Percentiles rank a stretch among this genome's conserved stretches.
Conservation (phyloP, 2,113 vertebrate genomes). For the Anthoscopus minutus region DNA sequence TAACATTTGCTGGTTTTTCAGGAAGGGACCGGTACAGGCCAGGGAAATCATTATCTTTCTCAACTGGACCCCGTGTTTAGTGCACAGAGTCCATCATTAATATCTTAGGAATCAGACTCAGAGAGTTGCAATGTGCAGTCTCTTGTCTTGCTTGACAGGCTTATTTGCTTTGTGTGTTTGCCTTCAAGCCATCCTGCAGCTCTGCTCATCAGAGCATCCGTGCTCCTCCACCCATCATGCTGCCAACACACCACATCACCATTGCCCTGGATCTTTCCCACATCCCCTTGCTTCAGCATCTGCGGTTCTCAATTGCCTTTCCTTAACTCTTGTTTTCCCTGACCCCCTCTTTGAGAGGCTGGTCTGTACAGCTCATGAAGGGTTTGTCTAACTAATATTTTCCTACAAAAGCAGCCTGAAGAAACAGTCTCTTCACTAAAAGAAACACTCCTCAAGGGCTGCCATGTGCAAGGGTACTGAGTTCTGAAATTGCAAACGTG, state of each 20-base stretch:
- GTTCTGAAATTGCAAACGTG: background rate
- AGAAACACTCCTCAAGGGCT: background rate
- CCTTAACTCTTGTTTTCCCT: background rate
- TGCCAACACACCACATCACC: background rate
- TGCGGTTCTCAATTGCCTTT: background rate
- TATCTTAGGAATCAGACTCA: background rate
- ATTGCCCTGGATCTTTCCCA: background rate
- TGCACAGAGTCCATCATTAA: background rate
- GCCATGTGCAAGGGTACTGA: background rate
- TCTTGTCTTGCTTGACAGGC: background rate
- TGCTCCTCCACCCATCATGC: background rate
- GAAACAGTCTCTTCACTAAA: background rate
- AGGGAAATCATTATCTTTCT: background rate
- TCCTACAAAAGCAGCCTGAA: background rate
- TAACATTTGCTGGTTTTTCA: background rate
- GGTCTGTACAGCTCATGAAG: background rate
- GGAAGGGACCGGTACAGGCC: background rate
- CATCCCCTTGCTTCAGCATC: background rate
- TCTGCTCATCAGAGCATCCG: background rate
- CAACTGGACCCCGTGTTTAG: background rate
- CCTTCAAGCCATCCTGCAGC: background rate
- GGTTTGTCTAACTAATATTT: background rate
- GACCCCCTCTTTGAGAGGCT: background rate
- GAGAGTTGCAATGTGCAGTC: background rate
- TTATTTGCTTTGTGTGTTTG: background rate